These are phyloP conservation scores for Idaea dimidiata DNA, from an alignment of 2,888 invertebrate species.

Conservation along the genomic window DNA sequence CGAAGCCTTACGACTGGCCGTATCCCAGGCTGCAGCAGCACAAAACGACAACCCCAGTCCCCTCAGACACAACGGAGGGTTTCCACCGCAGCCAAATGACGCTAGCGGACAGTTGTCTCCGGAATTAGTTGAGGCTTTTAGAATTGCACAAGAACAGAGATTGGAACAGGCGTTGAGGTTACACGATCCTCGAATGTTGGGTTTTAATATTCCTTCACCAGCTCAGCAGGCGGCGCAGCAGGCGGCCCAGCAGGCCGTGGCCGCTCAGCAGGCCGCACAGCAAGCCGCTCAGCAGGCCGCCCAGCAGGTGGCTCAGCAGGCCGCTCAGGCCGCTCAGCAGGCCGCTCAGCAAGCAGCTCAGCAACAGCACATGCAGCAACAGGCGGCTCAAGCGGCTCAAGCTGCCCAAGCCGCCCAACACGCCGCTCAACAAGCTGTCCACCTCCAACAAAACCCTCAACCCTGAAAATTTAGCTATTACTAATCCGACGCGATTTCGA, in stretches of 20 bases:
- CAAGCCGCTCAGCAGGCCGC: slow-evolving; percentile 38
- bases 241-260: slow-evolving; percentile 51
- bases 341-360: slow-evolving; percentile 50
- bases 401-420: slow-evolving; percentile 65
- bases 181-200: slow-evolving; percentile 90
- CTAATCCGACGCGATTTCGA: slow-evolving; percentile 83
- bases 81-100: slow-evolving; percentile 64
- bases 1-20: slow-evolving; percentile 90
- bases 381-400: slow-evolving; percentile 57
- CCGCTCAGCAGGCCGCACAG: slow-evolving; percentile 46
- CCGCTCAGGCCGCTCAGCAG: slow-evolving; percentile 53
- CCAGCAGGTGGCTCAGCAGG: slow-evolving; percentile 50
- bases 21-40: slow-evolving; percentile 85
- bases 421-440: slow-evolving; percentile 77
- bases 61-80: slow-evolving; percentile 73
- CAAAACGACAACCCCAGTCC: slow-evolving; percentile 68
- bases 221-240: slow-evolving; percentile 70
- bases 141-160: slow-evolving; percentile 88
- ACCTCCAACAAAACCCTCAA: slow-evolving; percentile 79
- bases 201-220: slow-evolving; percentile 84
- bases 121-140: slow-evolving; percentile 86
- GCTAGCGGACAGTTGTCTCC: slow-evolving; percentile 83
- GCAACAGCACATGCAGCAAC: slow-evolving; percentile 64
- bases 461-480: slow-evolving; percentile 92
- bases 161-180: slow-evolving; percentile 91